These are phyloP conservation scores for Scelioninae gen. 1 DNA, from an alignment of 2,888 invertebrate species.

Conservation along the genomic window DNA sequence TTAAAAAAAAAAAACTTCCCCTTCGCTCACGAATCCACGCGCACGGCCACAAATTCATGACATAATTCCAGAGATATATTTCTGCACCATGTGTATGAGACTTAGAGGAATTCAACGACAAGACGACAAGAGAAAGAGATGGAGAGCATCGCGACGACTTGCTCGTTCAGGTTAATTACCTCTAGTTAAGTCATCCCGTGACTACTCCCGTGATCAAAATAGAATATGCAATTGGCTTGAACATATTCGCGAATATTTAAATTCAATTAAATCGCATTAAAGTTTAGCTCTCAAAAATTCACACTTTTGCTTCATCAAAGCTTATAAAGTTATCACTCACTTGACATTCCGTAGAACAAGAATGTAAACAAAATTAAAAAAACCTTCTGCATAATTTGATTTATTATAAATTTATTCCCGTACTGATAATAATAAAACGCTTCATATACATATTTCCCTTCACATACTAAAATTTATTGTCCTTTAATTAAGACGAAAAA, in stretches of 20 bases:
- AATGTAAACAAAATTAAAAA: neutral
- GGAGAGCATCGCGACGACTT: conserved; percentile 63
- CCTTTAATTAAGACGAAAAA: too few relatives aligned
- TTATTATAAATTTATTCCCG: neutral
- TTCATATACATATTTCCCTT: neutral
- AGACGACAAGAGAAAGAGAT: conserved; percentile 66
- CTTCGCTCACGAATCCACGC: neutral
- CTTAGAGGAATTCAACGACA: conserved; percentile 66
- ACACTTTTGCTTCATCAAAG: conserved; percentile 4
- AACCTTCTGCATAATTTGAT: neutral
- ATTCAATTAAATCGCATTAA: conserved; percentile 43
- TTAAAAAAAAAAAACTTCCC: conserved; percentile 25
- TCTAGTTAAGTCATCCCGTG: conserved; percentile 66
- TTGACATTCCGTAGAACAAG: neutral
- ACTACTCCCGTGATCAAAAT: conserved; percentile 66
- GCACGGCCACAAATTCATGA: conserved; percentile 75
- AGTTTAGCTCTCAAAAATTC: neutral
- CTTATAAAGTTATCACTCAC: conserved; percentile 7
- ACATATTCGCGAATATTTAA: conserved; percentile 54
- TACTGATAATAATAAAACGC: neutral
- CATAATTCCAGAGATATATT: conserved; percentile 80
- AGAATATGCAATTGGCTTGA: conserved; percentile 63
- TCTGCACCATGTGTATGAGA: conserved; percentile 75
- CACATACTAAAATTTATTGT: too few relatives aligned
- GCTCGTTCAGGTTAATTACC: conserved; percentile 70